Base-by-base conservation (phyloP, 2,797 vertebrate species). In the Semaprochilodus insignis region DNA sequence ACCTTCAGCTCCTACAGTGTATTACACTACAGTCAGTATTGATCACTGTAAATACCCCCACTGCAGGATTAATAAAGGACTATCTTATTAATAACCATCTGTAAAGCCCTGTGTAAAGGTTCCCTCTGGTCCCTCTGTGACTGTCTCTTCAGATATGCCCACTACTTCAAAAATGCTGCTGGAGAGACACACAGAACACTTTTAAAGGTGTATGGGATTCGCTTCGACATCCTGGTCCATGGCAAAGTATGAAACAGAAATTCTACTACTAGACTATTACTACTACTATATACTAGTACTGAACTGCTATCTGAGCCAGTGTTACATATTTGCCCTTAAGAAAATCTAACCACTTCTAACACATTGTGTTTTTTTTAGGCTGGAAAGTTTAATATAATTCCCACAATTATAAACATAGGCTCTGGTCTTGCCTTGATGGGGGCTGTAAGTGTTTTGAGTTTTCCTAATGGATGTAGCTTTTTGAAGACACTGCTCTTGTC, bases 401-500 rank as follows among this genome's bases (percentile, higher is more conserved):
- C 97, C 59, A 97, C 96, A 3, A 36, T 96, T n/a, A 93, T 98
- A 92, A 97, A 96, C 17, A 85, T 97, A 17, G 96, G 93, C 25
- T 96, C 97, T 0, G 96, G 96, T 10, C 85, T 99, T 62, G 96
- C 96, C 0, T 90, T 98, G 81, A 95, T 98, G 95, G 96, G 97
- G 6, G 95, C 92, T 67, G 97, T 99, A 91, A 96, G 97, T 96
- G 88, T 57, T 2, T 62, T 57, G 62, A 14, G n/a, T 48, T 10
- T 40, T 23, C 6, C 25, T n/a, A 14, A 62, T 54, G 54, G 15
- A 54, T 44, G 17, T 21, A 3, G 51, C 54, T 71, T 25, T 40
- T 31, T 65, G 17, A 51, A 48, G n/a, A 31, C 27, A 66, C 3
- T 51, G 21, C 69, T 51, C n/a, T 71, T 10, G 23, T 71, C 40